Base-by-base conservation (phyloP, 1,140 invertebrate genomes). In the Drosophila dunni region DNA sequence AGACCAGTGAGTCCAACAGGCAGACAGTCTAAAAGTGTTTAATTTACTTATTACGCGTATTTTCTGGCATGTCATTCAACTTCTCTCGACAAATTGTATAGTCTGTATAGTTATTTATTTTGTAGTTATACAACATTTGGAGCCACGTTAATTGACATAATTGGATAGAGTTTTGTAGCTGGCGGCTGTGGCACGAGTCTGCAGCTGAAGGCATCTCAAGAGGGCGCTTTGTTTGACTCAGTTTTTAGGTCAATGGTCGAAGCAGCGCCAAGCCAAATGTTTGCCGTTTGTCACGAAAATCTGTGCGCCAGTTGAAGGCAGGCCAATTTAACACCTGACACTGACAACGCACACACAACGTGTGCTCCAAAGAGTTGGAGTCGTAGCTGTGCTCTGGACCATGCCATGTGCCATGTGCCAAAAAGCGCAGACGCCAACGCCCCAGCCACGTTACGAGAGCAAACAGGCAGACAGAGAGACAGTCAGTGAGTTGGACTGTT, bases 271-370 rank as follows among this genome's bases (percentile, higher is more conserved):
- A 60, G 36, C 9, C 34, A 78, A 60, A 74, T 77, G 76, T 79
- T 88, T 88, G 79, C 66, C 64, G 56, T 63, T 75, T 75, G 65
- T 70, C 76, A 61, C 71, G 46, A 64, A 63, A 63, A 68, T 64
- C 66, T 58, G 42, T 36, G 50, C 60, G 62, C 81, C 48, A 74
- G 82, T 82, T 79, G 81, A 84, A 80, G 66, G 69, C 74, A 81
- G 69, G 72, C 83, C 76, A 86, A 86, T 86, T 86, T 86, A 88
- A 89, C 83, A 88, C 83, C 83, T 88, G 84, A 75, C 68, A 88
- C 38, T 17, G 17, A 67, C 65, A 56, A 56, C 53, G 36, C 53
- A 40, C 53, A 56, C 53, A 38, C 24, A 29, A 29, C 24, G 24
- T 6, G 7, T 29, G 46, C 11, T 7, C 9, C 6, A 36, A 1